Base-by-base conservation (phyloP, 1,140 invertebrate species). In the Diabrotica virgifera region DNA sequence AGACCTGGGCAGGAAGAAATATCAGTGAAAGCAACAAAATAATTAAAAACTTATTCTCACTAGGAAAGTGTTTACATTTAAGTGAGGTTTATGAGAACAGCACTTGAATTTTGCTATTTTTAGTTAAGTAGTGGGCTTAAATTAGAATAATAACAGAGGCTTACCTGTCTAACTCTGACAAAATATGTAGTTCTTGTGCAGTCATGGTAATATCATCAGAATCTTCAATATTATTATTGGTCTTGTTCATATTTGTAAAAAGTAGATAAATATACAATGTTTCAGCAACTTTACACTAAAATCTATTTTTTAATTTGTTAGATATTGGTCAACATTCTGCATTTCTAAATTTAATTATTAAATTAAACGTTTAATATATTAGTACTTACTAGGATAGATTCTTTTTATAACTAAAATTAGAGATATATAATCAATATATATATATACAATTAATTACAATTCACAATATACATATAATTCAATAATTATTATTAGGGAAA, bases 81-180 rank as follows among this genome's bases (percentile, higher is more conserved):
- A 24, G 24, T 24, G 1, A 24, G 24, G 24, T 24, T 24, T 24
- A 4, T 24, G 24, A 24, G 1, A 24, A 24, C 12, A 9, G 46
- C 38, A 11, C 50, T 53, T 8, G 13, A 37, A 46, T 38, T 51
- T 12, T 59, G 10, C 58, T 52, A 57, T 14, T 24, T 24, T 24
- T 24, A 24, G 4, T 24, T 24, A 24, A 24, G 24, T 2, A 24
- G 4, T 24, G 1, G 24, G 24, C 4, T 4, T 24, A 24, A 24
- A 24, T 24, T 40, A 69, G n/a, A 3, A 50, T 40, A 6, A 8
- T 9, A 62, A 66, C 40, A 55, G 13, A 24, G 4, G 64, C 53
- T 78, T 83, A 92, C 91, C 91, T 93, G 83, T 93, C 90, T 78
- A 92, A 84, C 76, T 92, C 90, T n/a, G 90, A 91, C 66, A 93